Percentiles rank a stretch among this genome's conserved stretches.
phyloP scores from a whole-genome alignment of 2,113 vertebrate species.

The Hippoglossus stenolepis region DNA sequence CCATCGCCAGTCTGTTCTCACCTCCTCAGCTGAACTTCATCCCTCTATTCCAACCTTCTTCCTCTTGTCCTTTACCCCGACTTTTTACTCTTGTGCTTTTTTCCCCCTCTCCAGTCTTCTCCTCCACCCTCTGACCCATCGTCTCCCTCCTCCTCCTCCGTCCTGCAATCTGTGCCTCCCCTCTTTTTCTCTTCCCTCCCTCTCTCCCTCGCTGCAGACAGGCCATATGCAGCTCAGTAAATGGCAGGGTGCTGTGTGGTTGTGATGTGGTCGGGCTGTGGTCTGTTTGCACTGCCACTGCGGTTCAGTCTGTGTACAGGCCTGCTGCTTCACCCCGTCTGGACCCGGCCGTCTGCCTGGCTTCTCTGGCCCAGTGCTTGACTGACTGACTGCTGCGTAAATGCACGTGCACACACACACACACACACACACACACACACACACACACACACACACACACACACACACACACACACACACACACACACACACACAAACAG shows the following conservation, averaged over 20 bases:
- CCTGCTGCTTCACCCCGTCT: constrained; percentile 59
- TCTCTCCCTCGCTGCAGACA: constrained; percentile 29
- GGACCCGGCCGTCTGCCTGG: constrained; percentile 48
- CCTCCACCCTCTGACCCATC: not conserved
- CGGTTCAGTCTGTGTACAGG: constrained; percentile 61
- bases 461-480: constrained; percentile 1
- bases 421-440: constrained; percentile 16
- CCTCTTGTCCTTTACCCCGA: constrained; percentile 2
- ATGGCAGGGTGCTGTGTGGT: constrained; percentile 65
- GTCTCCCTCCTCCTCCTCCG: not conserved
- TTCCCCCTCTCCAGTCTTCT: not conserved
- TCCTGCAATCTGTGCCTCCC: not conserved
- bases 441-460: constrained; percentile 15
- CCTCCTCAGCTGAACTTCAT: constrained; percentile 8
- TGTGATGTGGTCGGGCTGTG: constrained; percentile 67
- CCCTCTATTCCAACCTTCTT: not conserved
- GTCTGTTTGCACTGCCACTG: constrained; percentile 68
- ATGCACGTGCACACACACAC: constrained; percentile 18
- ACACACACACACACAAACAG: constrained; percentile 2
- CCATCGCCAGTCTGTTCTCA: not conserved
- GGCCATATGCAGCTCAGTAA: constrained; percentile 27
- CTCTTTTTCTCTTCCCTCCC: not conserved
- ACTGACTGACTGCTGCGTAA: constrained; percentile 52
- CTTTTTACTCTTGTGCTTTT: constrained; percentile 3
- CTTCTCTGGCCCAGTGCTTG: constrained; percentile 11